These are phyloP conservation scores for Allenopithecus nigroviridis DNA, from an alignment of 2,797 vertebrate genomes.

Conservation along the genomic window DNA sequence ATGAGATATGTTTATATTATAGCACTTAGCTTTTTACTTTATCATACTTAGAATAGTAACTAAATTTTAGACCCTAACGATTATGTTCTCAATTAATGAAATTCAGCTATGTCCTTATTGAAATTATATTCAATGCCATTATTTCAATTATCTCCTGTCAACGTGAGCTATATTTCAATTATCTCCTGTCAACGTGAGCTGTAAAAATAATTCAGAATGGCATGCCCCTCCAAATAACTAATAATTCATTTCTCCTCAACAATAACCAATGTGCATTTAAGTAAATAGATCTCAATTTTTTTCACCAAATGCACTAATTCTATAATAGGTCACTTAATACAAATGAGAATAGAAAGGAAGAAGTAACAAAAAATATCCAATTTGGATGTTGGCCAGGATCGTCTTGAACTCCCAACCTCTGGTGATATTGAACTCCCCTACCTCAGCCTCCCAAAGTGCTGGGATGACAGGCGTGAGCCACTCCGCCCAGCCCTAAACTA, in stretches of 20 bases:
- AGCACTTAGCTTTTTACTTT: slow-evolving; percentile 39
- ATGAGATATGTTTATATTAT: neutral
- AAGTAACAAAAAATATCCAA: neutral
- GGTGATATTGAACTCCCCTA: too few relatives aligned
- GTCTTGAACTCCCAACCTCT: too few relatives aligned
- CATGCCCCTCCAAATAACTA: neutral
- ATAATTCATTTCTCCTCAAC: neutral
- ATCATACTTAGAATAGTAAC: slow-evolving; percentile 33
- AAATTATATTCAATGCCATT: slow-evolving; percentile 24
- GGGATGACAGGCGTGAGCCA: too few relatives aligned
- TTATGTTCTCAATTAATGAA: slow-evolving; percentile 13
- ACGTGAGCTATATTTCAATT: slow-evolving; percentile 12
- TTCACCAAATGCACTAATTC: neutral
- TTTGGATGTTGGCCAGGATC: neutral
- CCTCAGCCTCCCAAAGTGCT: too few relatives aligned
- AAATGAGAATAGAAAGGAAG: neutral
- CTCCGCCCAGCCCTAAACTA: neutral
- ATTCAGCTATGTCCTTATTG: neutral
- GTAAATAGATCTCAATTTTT: neutral
- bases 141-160: slow-evolving; percentile 40
- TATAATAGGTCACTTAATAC: neutral
- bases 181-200: neutral
- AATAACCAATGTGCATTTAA: neutral
- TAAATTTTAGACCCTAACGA: slow-evolving; percentile 23
- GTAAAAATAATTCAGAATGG: slow-evolving; percentile 34